A percentile compares a stretch with the other conserved stretches of the same genome.
Evolutionary conservation across 2,888 invertebrate genomes (phyloP).

Genomic region (Melanargia galathea): DNA sequence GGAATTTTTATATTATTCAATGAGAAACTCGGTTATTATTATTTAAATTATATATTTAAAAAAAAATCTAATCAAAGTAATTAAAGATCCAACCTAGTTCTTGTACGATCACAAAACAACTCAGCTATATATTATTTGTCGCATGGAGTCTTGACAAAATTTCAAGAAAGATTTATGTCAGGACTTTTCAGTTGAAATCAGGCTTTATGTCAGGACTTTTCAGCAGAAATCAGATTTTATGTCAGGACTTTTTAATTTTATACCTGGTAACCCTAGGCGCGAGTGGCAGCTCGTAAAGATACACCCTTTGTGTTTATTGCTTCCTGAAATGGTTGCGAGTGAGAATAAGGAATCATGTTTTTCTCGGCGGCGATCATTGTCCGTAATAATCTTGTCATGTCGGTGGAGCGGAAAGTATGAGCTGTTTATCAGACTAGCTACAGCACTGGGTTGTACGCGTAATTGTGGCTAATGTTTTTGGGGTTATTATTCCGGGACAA

Average conservation of each 20-base stretch:
- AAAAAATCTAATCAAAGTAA: too few species aligned
- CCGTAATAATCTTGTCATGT: constrained; percentile 18
- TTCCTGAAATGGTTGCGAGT: constrained; percentile 23
- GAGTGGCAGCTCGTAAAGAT: constrained; percentile 37
- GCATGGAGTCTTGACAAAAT: too few species aligned
- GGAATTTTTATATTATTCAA: background rate
- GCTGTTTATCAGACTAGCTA: background rate
- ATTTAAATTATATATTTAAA: too few species aligned
- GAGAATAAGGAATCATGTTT: constrained; percentile 30
- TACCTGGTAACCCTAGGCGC: background rate
- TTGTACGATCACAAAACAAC: too few species aligned
- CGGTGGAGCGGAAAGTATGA: constrained; percentile 23
- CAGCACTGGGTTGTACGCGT: constrained; percentile 3
- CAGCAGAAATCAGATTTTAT: background rate
- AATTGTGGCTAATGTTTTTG: background rate
- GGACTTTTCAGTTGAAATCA: too few species aligned
- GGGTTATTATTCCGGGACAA: background rate
- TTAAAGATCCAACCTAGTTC: too few species aligned
- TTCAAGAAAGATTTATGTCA: too few species aligned
- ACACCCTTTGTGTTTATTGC: constrained; percentile 42
- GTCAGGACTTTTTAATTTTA: background rate
- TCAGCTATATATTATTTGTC: too few species aligned
- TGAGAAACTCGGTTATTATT: background rate
- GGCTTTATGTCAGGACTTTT: too few species aligned
- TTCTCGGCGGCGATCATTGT: constrained; percentile 20